Base-by-base conservation (phyloP, 2,113 vertebrate species). In the Mionectes macconnelli region DNA sequence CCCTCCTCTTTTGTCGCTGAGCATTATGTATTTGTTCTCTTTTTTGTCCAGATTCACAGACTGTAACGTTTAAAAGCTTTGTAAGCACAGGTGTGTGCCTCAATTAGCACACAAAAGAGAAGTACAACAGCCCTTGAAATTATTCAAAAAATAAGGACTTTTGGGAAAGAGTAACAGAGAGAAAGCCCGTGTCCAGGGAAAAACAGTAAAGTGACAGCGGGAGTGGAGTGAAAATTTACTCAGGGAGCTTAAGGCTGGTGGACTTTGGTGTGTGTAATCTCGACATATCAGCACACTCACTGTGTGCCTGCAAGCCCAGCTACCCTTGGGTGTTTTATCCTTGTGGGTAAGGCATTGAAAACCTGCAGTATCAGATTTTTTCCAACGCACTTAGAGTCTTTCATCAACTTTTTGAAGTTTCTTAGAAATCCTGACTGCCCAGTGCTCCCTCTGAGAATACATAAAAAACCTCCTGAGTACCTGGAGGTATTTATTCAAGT, bases 291-390 rank as follows among this genome's bases (percentile, higher is more conserved):
- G 24, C 4, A 5, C 3, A 0, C 14, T 14, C 73, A 19, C 19
- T 0, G 0, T 5, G 8, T 45, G 31, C 52, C 0, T 6, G 77
- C 60, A 74, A 73, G 39, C 42, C 5, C 10, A 10, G 5, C 15
- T 39, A 3, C 12, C 11, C 8, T 16, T 14, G 17, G 1, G 3
- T 24, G 14, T 9, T 19, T 49, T 39, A 72, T 31, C 31, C 42
- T 80, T 45, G 24, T 0, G 0, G 49, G 16, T 19, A 64, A 87
- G 3, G 9, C 47, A 47, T 2, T n/a, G 78, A 47, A 37, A 82
- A 76, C 3, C 37, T 31, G 14, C 39, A 63, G 14, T 14, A 30
- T 56, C 47, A 33, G 18, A 13, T 14, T 77, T 87, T 74, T 81
- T 35, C 44, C 44, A 28, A 10, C 30, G 53, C 28, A 37, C 25